A percentile compares a stretch with the other conserved stretches of the same genome.
Conservation (phyloP, 2,888 invertebrate species). For the Cremastinae sp. region DNA sequence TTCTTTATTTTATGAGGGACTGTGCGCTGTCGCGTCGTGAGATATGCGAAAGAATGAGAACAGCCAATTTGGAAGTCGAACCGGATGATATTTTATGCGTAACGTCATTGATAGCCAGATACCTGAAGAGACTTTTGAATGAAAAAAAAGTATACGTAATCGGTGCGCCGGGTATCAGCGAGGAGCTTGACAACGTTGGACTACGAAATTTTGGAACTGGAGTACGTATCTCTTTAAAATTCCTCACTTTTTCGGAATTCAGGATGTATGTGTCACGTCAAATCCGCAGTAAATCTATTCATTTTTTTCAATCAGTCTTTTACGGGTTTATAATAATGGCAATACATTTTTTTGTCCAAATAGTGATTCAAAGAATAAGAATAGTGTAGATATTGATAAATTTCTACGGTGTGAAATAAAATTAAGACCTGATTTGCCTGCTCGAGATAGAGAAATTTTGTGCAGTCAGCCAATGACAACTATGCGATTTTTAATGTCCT, state of each 20-base stretch:
- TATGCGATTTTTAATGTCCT: too few species aligned
- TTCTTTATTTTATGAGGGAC: conserved; percentile 86
- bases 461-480: too few species aligned
- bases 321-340: too few species aligned
- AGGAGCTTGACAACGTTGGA: conserved; percentile 50
- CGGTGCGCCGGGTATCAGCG: conserved; percentile 66
- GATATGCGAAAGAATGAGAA: conserved; percentile 82
- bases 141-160: conserved; percentile 79
- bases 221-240: conserved; percentile 37
- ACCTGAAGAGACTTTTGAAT: conserved; percentile 81
- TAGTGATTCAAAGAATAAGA: too few species aligned
- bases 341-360: too few species aligned
- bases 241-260: too few species aligned
- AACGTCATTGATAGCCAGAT: conserved; percentile 82
- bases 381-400: too few species aligned
- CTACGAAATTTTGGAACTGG: conserved; percentile 56
- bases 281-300: background rate
- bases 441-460: too few species aligned
- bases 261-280: too few species aligned
- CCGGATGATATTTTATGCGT: conserved; percentile 82
- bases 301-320: too few species aligned
- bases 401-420: too few species aligned
- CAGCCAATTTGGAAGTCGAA: conserved; percentile 82
- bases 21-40: conserved; percentile 84
- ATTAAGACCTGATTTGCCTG: too few species aligned